Percentiles rank a stretch among this genome's conserved stretches.
These are phyloP conservation scores for Mus spicilegus DNA, from an alignment of 2,113 vertebrate genomes.

Conservation along the genomic window DNA sequence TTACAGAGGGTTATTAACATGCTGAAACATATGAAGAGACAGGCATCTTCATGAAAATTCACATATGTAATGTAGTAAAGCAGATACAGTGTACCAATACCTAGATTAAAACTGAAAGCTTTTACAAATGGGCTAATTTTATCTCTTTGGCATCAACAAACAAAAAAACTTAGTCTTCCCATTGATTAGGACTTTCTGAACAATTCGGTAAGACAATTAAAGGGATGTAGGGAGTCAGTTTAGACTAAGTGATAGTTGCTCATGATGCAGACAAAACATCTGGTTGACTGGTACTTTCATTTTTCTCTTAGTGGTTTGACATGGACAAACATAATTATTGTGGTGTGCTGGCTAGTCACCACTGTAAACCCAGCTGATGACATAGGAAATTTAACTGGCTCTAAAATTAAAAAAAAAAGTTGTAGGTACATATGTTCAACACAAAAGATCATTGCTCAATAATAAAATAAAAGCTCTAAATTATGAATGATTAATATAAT, in stretches of 20 bases:
- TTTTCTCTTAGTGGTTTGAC: constrained; percentile 59
- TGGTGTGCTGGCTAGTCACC: not conserved
- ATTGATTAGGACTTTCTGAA: constrained; percentile 27
- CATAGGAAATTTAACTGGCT: not conserved
- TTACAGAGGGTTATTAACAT: not conserved
- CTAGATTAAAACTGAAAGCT: constrained; percentile 52
- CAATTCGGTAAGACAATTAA: constrained; percentile 46
- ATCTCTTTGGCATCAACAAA: constrained; percentile 2
- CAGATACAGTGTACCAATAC: not conserved
- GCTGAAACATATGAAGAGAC: not conserved
- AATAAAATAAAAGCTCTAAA: not conserved
- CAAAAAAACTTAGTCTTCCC: not conserved
- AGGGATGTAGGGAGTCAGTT: not conserved
- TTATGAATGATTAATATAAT: not conserved
- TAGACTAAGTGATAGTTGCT: constrained; percentile 52
- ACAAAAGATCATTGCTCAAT: constrained; percentile 19
- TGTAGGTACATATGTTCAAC: not conserved
- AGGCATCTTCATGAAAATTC: not conserved
- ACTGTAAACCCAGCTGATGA: constrained; percentile 5
- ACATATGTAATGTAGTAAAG: not conserved
- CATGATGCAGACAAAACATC: constrained; percentile 66
- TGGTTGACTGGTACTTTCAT: constrained; percentile 34
- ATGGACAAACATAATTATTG: constrained; percentile 1
- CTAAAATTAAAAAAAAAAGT: constrained; percentile 49
- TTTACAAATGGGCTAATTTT: constrained; percentile 53